Evolutionary conservation across 1,140 invertebrate genomes (phyloP), one percentile per base, ranked within the genome.

Genomic region (Drosophila neocordata): DNA sequence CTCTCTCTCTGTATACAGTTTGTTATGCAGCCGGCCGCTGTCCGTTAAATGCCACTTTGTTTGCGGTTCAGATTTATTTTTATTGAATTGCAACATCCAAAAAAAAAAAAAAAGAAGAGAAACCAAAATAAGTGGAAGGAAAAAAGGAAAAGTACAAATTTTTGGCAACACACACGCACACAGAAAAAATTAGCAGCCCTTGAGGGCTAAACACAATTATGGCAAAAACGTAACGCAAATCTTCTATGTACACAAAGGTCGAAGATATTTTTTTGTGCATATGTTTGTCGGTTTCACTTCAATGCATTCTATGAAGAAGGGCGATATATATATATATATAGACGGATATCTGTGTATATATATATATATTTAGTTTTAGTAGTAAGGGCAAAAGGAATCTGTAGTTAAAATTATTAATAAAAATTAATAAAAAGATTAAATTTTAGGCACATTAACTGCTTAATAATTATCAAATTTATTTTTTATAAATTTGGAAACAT

Each of bases 11-110:
- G 15, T 8, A 12, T 48, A 8, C 41, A n/a, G n/a, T 48, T 48
- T 48, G 41, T 48, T 48, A 48, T 48, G 27, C 63, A 69, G 64
- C 65, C 63, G 73, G 64, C 65, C 66, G 72, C 56, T 82, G 79
- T 81, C 79, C 78, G 63, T 69, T 75, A 41, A 64, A 75, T 48
- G 62, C 63, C 81, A 65, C 64, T 72, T 9, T 87, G 83, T 87
- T 87, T 87, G 82, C 82, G 79, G 83, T 87, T 88, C 15, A 62
- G 82, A 87, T 87, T 87, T 87, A 81, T 82, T 78, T 85, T 82
- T 70, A 85, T 85, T 87, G 81, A 84, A 85, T 83, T 76, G 77
- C 69, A 63, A 51, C 67, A 65, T 51, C 61, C 4, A 22, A 48
- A 34, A 41, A 22, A 52, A 24, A 13, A 53, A 15, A n/a, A 24